phyloP scores from a whole-genome alignment of 1,140 invertebrate genomes.

The Bombus waltoni region DNA sequence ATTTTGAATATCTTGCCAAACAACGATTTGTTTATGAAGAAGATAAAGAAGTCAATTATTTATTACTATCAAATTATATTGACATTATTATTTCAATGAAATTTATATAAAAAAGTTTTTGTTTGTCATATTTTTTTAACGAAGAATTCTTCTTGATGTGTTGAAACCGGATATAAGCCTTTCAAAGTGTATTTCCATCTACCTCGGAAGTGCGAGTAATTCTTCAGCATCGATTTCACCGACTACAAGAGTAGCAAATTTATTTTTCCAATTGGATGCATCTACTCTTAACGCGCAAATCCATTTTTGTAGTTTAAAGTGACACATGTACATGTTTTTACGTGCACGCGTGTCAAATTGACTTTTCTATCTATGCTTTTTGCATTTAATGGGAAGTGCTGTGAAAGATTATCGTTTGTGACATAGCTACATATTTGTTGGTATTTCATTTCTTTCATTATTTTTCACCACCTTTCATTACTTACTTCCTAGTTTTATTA shows the following conservation, averaged over 20 bases:
- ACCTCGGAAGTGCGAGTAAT: constrained; percentile 25
- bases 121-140: not conserved
- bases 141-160: not conserved
- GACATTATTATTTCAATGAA: not conserved
- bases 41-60: too few species aligned
- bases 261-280: not conserved
- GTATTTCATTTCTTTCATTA: not conserved
- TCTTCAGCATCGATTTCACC: constrained; percentile 39
- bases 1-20: not conserved
- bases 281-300: constrained; percentile 1
- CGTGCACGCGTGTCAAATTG: not conserved
- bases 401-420: not conserved
- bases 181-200: constrained; percentile 28
- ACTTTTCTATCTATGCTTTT: constrained; percentile 30
- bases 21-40: too few species aligned
- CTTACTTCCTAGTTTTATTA: not conserved
- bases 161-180: constrained; percentile 1
- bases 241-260: constrained; percentile 16
- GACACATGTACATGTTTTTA: constrained; percentile 16
- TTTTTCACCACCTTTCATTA: too few species aligned
- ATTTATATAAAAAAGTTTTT: not conserved
- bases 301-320: not conserved
- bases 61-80: not conserved
- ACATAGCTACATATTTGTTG: not conserved
- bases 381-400: constrained; percentile 41